Percentiles rank a stretch among this genome's conserved stretches.
Conservation (phyloP, 2,113 vertebrate species). For the Podarcis raffonei region DNA sequence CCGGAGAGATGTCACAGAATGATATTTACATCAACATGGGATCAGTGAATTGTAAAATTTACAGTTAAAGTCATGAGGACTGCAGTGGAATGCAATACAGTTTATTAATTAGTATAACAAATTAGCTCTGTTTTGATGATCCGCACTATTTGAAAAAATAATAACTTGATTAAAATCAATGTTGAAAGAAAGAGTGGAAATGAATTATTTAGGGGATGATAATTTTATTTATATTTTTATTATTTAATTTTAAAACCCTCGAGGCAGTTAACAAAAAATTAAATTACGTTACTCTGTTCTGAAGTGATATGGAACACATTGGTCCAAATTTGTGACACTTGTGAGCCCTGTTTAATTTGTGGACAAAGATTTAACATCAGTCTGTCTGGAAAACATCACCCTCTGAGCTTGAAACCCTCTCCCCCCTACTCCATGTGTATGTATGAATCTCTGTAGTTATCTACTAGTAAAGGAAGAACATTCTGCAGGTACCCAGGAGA, state of each 20-base stretch:
- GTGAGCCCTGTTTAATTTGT: not conserved
- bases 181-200: constrained; percentile 38
- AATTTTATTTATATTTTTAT: not conserved
- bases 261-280: too few relatives aligned
- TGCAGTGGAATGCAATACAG: constrained; percentile 60
- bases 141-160: constrained; percentile 38
- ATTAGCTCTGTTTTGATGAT: constrained; percentile 66
- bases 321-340: not conserved
- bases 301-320: not conserved
- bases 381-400: not conserved
- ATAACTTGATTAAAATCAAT: constrained; percentile 41
- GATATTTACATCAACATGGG: constrained; percentile 69
- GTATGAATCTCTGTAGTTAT: not conserved
- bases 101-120: constrained; percentile 61
- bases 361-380: not conserved
- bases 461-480: not conserved
- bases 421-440: not conserved
- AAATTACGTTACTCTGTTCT: constrained; percentile 63
- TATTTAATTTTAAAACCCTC: too few relatives aligned
- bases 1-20: constrained; percentile 62
- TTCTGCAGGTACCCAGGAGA: not conserved
- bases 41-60: constrained; percentile 55
- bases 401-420: not conserved
- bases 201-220: constrained; percentile 53
- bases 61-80: constrained; percentile 57